A percentile compares a stretch with the other conserved stretches of the same genome.
Evolutionary conservation across 1,140 invertebrate species (phyloP).

Genomic region (Magallana ariakensis): DNA sequence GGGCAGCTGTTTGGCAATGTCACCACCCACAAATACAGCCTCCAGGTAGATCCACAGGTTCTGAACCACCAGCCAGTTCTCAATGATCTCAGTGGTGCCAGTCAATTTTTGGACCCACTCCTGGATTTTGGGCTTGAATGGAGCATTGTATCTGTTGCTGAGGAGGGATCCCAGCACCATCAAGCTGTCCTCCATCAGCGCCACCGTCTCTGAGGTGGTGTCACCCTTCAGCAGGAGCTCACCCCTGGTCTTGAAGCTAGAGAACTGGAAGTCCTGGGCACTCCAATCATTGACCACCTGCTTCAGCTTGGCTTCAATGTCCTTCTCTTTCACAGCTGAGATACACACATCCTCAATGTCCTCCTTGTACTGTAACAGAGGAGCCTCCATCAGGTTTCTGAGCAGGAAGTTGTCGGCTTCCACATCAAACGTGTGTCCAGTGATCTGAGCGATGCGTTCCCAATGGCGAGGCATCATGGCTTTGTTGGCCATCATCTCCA

Average conservation of each 20-base stretch:
- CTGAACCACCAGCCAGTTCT: constrained; percentile 96
- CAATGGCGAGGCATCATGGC: constrained; percentile 98
- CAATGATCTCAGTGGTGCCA: constrained; percentile 97
- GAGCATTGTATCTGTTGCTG: constrained; percentile 98
- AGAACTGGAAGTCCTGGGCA: constrained; percentile 94
- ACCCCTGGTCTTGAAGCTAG: constrained; percentile 96
- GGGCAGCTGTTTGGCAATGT: constrained; percentile 98
- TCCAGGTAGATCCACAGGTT: constrained; percentile 98
- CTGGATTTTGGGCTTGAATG: constrained; percentile 97
- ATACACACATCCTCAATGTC: constrained; percentile 99
- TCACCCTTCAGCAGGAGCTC: constrained; percentile 84
- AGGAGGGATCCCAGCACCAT: constrained; percentile 96
- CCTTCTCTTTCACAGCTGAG: constrained; percentile 98
- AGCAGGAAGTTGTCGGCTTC: constrained; percentile 96
- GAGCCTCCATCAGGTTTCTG: constrained; percentile 96
- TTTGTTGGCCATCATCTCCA: constrained; percentile 98
- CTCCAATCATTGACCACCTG: constrained; percentile 98
- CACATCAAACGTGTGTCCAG: constrained; percentile 93
- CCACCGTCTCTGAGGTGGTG: constrained; percentile 91
- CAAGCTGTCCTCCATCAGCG: constrained; percentile 95
- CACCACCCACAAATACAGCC: constrained; percentile 98
- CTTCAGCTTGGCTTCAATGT: constrained; percentile 96
- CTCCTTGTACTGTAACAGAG: constrained; percentile 94
- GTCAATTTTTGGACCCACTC: constrained; percentile 97
- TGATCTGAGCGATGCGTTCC: constrained; percentile 96